Conservation (phyloP, 2,888 invertebrate species). For the Autographa gamma region DNA sequence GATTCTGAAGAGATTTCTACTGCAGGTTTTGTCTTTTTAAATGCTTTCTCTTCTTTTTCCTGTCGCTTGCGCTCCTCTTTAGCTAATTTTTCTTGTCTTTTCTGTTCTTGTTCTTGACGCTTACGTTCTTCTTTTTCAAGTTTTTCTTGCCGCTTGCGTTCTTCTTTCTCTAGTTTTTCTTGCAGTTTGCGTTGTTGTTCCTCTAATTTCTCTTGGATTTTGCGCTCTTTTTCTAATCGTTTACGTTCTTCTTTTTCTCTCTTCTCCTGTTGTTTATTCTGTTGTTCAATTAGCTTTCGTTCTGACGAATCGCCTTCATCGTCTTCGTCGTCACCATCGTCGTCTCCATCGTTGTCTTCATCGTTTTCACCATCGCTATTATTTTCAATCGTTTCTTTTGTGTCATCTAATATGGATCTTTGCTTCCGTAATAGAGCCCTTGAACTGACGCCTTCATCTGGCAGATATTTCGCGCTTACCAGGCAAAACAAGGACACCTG, state of each 20-base stretch:
- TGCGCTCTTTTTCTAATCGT: constrained; percentile 59
- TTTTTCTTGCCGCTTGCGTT: constrained; percentile 67
- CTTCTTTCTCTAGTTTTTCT: constrained; percentile 68
- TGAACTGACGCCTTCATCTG: constrained; percentile 70
- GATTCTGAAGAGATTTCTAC: constrained; percentile 65
- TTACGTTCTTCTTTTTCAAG: constrained; percentile 68
- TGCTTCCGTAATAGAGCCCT: constrained; percentile 65
- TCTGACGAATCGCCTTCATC: constrained; percentile 37
- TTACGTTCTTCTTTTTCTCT: constrained; percentile 61
- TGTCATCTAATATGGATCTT: constrained; percentile 71
- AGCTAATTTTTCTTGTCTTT: constrained; percentile 59
- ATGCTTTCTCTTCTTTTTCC: constrained; percentile 60
- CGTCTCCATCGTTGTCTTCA: constrained; percentile 49
- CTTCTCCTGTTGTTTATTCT: constrained; percentile 66
- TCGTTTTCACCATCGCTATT: constrained; percentile 58
- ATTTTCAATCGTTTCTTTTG: constrained; percentile 66
- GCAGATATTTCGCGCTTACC: constrained; percentile 83
- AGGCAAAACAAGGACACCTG: constrained; percentile 80
- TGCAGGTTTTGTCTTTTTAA: constrained; percentile 55
- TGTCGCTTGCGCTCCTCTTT: constrained; percentile 63
- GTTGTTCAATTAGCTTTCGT: constrained; percentile 56
- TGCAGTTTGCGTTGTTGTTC: constrained; percentile 64
- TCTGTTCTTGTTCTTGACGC: constrained; percentile 10
- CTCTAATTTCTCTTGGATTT: constrained; percentile 56
- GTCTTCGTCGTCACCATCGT: constrained; percentile 7